Evolutionary conservation across 2,888 invertebrate species (phyloP).

Genomic region (Ectemnius lituratus): DNA sequence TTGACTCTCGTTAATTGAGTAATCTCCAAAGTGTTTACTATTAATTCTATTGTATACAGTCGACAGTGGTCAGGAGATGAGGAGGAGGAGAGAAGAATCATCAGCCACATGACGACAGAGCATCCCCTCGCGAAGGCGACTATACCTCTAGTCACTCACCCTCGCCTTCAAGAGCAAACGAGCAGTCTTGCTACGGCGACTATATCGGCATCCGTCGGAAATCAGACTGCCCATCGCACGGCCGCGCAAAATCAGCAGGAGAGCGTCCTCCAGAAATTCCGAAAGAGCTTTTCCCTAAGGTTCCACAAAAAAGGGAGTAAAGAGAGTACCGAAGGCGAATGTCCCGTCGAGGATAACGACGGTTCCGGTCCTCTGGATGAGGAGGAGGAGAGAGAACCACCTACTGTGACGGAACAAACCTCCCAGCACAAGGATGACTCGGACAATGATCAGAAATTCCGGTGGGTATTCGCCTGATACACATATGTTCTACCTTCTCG

Average conservation of each 20-base stretch:
- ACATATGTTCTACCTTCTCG: not conserved
- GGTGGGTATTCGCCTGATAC: conserved; percentile 61
- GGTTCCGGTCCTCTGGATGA: conserved; percentile 65
- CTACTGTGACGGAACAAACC: conserved; percentile 59
- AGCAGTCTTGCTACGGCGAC: conserved; percentile 34
- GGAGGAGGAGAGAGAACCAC: conserved; percentile 58
- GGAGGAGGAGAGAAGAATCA: conserved; percentile 63
- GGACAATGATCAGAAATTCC: conserved; percentile 71
- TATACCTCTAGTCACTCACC: conserved; percentile 68
- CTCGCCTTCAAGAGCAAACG: conserved; percentile 64
- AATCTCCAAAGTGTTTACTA: too few species aligned
- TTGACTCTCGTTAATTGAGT: too few species aligned
- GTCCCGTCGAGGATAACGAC: conserved; percentile 75
- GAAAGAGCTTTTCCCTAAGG: conserved; percentile 84
- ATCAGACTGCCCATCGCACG: conserved; percentile 54
- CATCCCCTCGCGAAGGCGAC: conserved; percentile 71
- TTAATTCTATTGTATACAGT: conserved; percentile 43
- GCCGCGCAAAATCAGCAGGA: conserved; percentile 73
- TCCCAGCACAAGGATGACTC: conserved; percentile 70
- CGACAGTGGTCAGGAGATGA: conserved; percentile 72
- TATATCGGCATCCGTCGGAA: conserved; percentile 50
- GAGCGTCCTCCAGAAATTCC: conserved; percentile 85
- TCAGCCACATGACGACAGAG: conserved; percentile 64
- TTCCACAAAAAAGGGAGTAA: conserved; percentile 81
- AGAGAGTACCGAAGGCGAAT: conserved; percentile 77